Evolutionary conservation across 2,888 invertebrate genomes (phyloP).

Genomic region (Trichopoda pennipes): DNA sequence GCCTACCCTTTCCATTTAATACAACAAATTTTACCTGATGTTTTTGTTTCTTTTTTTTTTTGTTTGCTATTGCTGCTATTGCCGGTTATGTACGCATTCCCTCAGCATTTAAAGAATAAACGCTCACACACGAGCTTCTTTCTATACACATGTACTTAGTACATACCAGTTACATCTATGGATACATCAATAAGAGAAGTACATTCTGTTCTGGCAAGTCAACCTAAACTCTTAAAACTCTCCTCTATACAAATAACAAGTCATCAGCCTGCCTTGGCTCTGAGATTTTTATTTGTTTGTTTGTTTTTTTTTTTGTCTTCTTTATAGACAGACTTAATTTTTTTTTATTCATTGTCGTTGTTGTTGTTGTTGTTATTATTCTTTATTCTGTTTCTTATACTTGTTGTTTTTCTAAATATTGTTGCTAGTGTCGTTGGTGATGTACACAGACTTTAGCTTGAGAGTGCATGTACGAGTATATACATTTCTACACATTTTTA

Average conservation of each 20-base stretch:
- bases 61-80: conserved; percentile 4
- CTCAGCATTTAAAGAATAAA: conserved; percentile 52
- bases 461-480: not conserved
- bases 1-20: conserved; percentile 60
- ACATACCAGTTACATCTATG: not conserved
- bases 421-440: conserved; percentile 10
- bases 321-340: conserved; percentile 34
- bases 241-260: conserved; percentile 57
- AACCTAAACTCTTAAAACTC: conserved; percentile 52
- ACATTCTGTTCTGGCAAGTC: conserved; percentile 63
- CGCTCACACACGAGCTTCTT: conserved; percentile 7
- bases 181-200: conserved; percentile 18
- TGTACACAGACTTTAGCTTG: conserved; percentile 35
- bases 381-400: conserved; percentile 58
- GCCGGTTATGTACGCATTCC: conserved; percentile 47
- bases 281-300: conserved; percentile 58
- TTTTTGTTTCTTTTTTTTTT: not conserved
- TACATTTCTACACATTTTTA: not conserved
- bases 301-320: conserved; percentile 13
- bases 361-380: conserved; percentile 35
- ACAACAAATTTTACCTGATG: conserved; percentile 54
- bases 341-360: conserved; percentile 3
- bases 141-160: not conserved
- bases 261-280: conserved; percentile 74
- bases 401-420: conserved; percentile 41